Base-by-base conservation (phyloP, 1,140 invertebrate species). In the Atta colombica region DNA sequence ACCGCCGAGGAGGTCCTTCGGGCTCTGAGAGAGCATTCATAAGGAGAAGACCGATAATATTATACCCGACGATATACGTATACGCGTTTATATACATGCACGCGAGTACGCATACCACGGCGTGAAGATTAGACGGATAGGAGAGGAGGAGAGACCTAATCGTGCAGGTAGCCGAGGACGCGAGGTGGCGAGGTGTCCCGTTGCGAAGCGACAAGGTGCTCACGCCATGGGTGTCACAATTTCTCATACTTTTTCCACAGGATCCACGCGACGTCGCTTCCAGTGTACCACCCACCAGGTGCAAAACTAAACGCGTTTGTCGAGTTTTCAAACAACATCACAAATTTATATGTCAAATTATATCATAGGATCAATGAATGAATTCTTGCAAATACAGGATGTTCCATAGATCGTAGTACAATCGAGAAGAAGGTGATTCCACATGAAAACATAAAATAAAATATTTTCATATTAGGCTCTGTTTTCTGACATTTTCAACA, bases 21-120 rank as follows among this genome's bases (percentile, higher is more conserved):
- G 55, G 21, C 25, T 75, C 69, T 75, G 58, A 75, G 80, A 74
- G 69, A 16, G 69, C 80, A 84, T 84, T 84, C 80, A 84, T 84
- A 25, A 51, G 39, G 45, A 74, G 35, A 39, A 25, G 25, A 1
- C 61, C 28, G 77, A 80, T 78, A 78, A 78, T 78, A 18, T 28
- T 60, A 18, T 49, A 49, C 63, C 63, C 55, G 63, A 80, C 69
- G 68, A 53, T 81, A 53, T 81, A 31, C 45, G 39, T 31, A 14
- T 12, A 3, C 60, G 2, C 18, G 14, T 10, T 6, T 18, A 35
- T 39, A 35, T 21, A 28, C n/a, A 3, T 14, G 7, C 8, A 28
- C n/a, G 12, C n/a, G 7, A 55, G 14, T 51, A 51, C 35, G 18
- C 16, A 60, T 35, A 84, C 53, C 14, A 63, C 16, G 10, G 8